Conservation (phyloP, 2,888 invertebrate species). For the Drosophila fulvimacula region DNA sequence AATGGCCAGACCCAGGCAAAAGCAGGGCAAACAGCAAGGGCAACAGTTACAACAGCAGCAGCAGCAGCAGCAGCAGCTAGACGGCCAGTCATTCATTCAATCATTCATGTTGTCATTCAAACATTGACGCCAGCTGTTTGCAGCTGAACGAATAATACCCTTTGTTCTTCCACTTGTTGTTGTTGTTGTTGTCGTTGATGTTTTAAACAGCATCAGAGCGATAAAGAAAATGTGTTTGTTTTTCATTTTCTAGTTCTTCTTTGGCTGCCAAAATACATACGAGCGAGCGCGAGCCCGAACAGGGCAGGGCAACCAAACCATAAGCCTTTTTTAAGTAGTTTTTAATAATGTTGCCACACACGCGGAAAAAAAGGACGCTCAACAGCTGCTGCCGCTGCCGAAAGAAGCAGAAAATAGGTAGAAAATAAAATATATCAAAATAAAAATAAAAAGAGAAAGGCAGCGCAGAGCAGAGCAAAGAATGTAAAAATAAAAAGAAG, state of each 20-base stretch:
- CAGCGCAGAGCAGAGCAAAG: neutral
- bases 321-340: constrained; percentile 74
- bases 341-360: constrained; percentile 70
- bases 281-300: constrained; percentile 15
- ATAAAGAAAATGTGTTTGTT: constrained; percentile 72
- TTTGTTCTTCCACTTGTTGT: constrained; percentile 22
- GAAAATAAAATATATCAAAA: constrained; percentile 19
- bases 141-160: constrained; percentile 25
- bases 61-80: constrained; percentile 17
- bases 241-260: constrained; percentile 69
- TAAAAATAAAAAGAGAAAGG: neutral
- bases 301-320: constrained; percentile 24
- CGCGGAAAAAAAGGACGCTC: constrained; percentile 61
- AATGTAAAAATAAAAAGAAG: constrained; percentile 4
- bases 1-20: constrained; percentile 3
- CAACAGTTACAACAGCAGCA: neutral
- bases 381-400: constrained; percentile 46
- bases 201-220: constrained; percentile 55
- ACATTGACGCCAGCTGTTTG: constrained; percentile 70
- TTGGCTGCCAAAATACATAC: constrained; percentile 45
- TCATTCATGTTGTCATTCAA: constrained; percentile 72
- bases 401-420: constrained; percentile 30
- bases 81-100: constrained; percentile 60
- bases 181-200: constrained; percentile 26
- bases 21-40: constrained; percentile 9